phyloP scores from a whole-genome alignment of 2,797 vertebrate species.

The Muraenolepis orangiensis region DNA sequence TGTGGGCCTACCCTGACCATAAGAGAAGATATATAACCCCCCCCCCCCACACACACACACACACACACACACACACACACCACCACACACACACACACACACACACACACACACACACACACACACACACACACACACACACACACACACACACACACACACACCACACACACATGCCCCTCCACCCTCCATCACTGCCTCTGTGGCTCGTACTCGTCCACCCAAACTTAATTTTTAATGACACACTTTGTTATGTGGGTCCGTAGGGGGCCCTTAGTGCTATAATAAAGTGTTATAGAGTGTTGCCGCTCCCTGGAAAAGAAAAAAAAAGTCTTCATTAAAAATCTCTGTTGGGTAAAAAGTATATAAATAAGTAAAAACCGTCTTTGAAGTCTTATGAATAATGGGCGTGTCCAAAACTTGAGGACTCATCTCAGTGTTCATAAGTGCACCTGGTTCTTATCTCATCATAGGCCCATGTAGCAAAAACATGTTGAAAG shows the following conservation, averaged over 20 bases:
- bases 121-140: not conserved
- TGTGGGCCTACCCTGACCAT: not conserved
- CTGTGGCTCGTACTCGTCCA: conserved; percentile 61
- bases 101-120: no score
- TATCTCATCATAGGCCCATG: conserved; percentile 8
- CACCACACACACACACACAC: no score
- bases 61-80: no score
- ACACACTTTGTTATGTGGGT: conserved; percentile 70
- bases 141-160: not conserved
- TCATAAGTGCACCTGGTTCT: conserved; percentile 52
- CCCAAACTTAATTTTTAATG: conserved; percentile 72
- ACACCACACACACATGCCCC: conserved; percentile 7
- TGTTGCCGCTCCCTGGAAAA: conserved; percentile 56
- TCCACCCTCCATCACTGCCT: conserved; percentile 44
- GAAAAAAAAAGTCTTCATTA: conserved; percentile 69
- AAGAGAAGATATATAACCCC: not conserved
- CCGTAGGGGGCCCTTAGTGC: conserved; percentile 60
- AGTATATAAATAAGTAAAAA: conserved; percentile 25
- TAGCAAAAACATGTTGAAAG: not conserved
- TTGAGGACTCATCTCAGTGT: conserved; percentile 47
- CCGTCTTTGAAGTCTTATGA: conserved; percentile 51
- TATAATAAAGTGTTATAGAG: conserved; percentile 71
- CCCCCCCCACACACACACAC: not conserved
- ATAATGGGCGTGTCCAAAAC: conserved; percentile 41
- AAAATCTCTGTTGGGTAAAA: conserved; percentile 35